Evolutionary conservation across 2,797 vertebrate genomes (phyloP).

Genomic region (Novumbra hubbsi): DNA sequence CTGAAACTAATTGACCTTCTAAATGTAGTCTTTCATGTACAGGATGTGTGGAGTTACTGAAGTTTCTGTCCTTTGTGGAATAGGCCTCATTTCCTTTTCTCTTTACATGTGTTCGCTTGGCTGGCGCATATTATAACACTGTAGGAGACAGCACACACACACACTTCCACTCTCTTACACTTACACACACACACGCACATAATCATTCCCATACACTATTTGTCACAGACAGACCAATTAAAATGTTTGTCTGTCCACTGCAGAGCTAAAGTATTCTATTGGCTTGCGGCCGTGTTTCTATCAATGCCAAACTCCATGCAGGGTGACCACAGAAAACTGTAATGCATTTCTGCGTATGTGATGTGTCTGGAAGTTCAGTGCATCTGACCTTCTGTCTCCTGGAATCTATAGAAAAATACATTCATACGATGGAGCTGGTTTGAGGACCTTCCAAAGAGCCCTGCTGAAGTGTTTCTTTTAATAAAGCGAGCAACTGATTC

Average conservation of each 20-base stretch:
- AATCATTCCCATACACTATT: too few species aligned
- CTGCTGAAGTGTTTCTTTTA: neutral
- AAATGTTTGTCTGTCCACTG: constrained; percentile 13
- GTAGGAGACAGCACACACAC: neutral
- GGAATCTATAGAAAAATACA: neutral
- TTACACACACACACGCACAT: neutral
- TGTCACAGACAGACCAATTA: constrained; percentile 12
- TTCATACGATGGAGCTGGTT: neutral
- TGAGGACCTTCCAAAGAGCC: neutral
- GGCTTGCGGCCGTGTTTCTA: neutral
- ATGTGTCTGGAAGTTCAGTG: neutral
- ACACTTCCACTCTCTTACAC: constrained; percentile 23
- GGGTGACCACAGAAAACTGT: neutral
- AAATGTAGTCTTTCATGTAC: constrained; percentile 28
- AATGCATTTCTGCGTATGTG: neutral
- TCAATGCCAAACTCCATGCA: neutral
- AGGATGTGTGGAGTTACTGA: constrained; percentile 45
- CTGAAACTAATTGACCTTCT: constrained; percentile 47
- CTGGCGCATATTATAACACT: neutral
- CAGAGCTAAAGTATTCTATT: neutral
- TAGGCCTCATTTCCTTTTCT: neutral
- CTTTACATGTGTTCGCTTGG: constrained; percentile 5
- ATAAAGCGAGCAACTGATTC: neutral
- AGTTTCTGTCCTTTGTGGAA: constrained; percentile 17
- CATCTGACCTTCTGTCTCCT: neutral